These are phyloP conservation scores for Eumerus sabulonum DNA, from an alignment of 2,888 invertebrate genomes.

Conservation along the genomic window DNA sequence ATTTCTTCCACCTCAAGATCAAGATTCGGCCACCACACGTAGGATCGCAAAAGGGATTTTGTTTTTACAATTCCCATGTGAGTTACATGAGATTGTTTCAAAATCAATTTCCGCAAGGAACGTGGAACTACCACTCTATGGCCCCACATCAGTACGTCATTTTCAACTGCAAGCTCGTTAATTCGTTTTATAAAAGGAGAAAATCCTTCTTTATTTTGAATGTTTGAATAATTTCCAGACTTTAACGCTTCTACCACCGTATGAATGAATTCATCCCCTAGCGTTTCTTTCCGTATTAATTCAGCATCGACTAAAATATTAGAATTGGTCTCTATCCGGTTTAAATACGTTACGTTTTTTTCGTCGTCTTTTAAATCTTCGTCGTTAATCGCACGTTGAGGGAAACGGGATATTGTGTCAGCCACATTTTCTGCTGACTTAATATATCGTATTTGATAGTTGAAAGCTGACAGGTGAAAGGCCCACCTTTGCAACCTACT, in stretches of 20 bases:
- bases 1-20: neutral
- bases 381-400: too few species aligned
- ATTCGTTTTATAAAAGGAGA: slow-evolving; percentile 1
- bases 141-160: slow-evolving; percentile 26
- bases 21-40: slow-evolving; percentile 22
- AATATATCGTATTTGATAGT: slow-evolving; percentile 23
- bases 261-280: neutral
- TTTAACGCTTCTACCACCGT: too few species aligned
- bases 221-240: too few species aligned
- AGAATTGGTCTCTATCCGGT: slow-evolving; percentile 8
- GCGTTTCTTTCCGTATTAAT: neutral
- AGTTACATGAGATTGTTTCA: slow-evolving; percentile 9
- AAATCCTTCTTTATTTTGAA: too few species aligned
- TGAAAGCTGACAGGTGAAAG: slow-evolving; percentile 23
- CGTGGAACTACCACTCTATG: slow-evolving; percentile 13
- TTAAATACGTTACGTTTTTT: slow-evolving; percentile 1
- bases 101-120: neutral
- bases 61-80: slow-evolving; percentile 19
- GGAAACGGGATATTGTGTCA: slow-evolving; percentile 22
- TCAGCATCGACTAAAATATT: too few species aligned
- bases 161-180: slow-evolving; percentile 2
- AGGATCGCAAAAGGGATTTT: slow-evolving; percentile 18
- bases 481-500: slow-evolving; percentile 55
- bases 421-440: slow-evolving; percentile 24
- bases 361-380: neutral